Evolutionary conservation across 2,888 invertebrate genomes (phyloP).

Genomic region (Siphlonurus alternatus): DNA sequence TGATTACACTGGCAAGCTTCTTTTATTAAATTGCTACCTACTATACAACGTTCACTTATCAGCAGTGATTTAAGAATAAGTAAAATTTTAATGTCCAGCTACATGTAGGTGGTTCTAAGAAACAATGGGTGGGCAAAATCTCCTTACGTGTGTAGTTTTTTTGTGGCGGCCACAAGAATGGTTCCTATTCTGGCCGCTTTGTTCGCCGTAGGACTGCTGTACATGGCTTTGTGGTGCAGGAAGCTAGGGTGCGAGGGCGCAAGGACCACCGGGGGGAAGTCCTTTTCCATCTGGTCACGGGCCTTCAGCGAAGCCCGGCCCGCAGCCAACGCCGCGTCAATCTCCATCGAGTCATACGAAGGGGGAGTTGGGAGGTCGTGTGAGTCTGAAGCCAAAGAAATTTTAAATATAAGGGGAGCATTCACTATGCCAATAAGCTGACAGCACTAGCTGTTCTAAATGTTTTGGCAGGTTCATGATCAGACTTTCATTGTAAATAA

Average conservation of each 20-base stretch:
- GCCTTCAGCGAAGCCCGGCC: conserved; percentile 39
- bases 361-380: background rate
- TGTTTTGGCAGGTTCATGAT: too few species aligned
- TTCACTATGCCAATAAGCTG: background rate
- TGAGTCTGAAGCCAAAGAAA: background rate
- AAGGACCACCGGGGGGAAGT: conserved; percentile 40
- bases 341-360: conserved; percentile 19
- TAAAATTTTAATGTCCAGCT: too few species aligned
- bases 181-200: conserved; percentile 47
- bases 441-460: background rate
- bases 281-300: conserved; percentile 36
- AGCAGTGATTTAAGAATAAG: too few species aligned
- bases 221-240: conserved; percentile 51
- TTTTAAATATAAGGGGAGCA: background rate
- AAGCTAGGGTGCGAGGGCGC: conserved; percentile 15
- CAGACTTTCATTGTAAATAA: too few species aligned
- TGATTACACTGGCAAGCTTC: background rate
- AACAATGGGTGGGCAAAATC: too few species aligned
- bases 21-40: background rate
- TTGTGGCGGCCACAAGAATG: conserved; percentile 50
- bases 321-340: conserved; percentile 32
- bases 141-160: conserved; percentile 28
- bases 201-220: conserved; percentile 40
- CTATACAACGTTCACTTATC: background rate
- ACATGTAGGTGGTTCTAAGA: too few species aligned